phyloP scores from a whole-genome alignment of 2,113 vertebrate species.

The Elephantulus edwardii region DNA sequence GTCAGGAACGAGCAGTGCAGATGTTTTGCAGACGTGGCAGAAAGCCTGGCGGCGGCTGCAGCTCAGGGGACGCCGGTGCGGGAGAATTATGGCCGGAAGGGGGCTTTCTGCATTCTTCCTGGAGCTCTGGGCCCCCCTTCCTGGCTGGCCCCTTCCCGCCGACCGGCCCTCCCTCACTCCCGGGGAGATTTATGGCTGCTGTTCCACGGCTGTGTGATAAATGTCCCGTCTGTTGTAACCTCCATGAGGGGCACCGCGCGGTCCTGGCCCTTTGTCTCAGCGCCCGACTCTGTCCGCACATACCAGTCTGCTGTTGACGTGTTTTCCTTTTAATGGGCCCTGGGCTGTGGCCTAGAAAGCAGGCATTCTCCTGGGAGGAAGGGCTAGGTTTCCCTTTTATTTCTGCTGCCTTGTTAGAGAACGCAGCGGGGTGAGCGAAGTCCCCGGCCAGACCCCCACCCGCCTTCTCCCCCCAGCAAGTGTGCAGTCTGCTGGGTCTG shows the following conservation, averaged over 20 bases:
- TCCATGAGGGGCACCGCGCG: background rate
- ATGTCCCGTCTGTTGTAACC: background rate
- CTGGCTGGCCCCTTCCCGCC: background rate
- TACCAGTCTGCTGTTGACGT: background rate
- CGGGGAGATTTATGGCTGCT: background rate
- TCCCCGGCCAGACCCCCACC: background rate
- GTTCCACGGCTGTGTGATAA: background rate
- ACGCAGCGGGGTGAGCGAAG: background rate
- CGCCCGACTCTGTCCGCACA: background rate
- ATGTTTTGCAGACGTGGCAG: background rate
- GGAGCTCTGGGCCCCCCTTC: background rate
- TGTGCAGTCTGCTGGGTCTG: slow-evolving; percentile 9
- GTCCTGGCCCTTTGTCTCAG: background rate
- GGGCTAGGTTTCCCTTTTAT: slow-evolving; percentile 28
- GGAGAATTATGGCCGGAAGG: background rate
- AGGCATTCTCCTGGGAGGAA: background rate
- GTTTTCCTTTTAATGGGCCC: background rate
- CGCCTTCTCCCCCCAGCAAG: background rate
- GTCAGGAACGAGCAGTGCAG: background rate
- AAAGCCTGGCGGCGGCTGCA: background rate
- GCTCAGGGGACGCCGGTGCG: fast-evolving
- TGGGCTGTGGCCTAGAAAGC: background rate
- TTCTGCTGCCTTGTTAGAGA: slow-evolving; percentile 4
- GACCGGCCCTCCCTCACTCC: fast-evolving
- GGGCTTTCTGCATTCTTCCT: background rate